A percentile compares a stretch with the other conserved stretches of the same genome.
phyloP scores from a whole-genome alignment of 2,888 invertebrate species.

The Drosophila subsilvestris region DNA sequence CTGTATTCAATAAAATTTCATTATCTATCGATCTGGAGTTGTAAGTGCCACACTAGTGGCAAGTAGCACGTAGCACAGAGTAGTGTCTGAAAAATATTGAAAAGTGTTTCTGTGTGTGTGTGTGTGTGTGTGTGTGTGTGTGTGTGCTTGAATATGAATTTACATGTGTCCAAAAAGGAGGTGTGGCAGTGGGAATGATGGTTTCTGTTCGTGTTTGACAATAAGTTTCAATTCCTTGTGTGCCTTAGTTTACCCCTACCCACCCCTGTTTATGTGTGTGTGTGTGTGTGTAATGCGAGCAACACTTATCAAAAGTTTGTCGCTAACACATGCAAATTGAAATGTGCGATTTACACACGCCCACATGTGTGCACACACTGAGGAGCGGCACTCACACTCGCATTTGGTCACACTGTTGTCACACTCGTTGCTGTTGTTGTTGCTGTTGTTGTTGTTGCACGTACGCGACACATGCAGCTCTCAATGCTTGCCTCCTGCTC shows the following conservation, averaged over 20 bases:
- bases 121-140: constrained; percentile 18
- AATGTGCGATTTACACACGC: constrained; percentile 66
- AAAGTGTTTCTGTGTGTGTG: too few relatives aligned
- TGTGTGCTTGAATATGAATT: constrained; percentile 24
- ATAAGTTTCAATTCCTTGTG: constrained; percentile 71
- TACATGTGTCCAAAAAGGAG: constrained; percentile 17
- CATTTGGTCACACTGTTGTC: constrained; percentile 42
- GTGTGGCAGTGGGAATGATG: constrained; percentile 24
- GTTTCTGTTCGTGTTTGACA: constrained; percentile 60
- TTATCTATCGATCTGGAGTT: constrained; percentile 28
- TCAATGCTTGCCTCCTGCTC: constrained; percentile 10
- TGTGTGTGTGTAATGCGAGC: constrained; percentile 66
- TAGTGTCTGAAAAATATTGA: constrained; percentile 53
- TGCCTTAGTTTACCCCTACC: not conserved
- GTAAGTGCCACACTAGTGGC: not conserved
- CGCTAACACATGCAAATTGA: constrained; percentile 80
- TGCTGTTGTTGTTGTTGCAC: constrained; percentile 19
- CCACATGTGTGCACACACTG: constrained; percentile 27
- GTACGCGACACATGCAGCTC: constrained; percentile 47
- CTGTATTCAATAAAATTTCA: constrained; percentile 24
- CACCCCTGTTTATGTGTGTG: constrained; percentile 18
- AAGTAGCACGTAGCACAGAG: constrained; percentile 17
- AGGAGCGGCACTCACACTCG: constrained; percentile 24
- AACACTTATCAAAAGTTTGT: constrained; percentile 79
- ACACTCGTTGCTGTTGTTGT: constrained; percentile 21